A percentile compares a stretch with the other conserved stretches of the same genome.
Conservation (phyloP, 23 tunicate species). For the Halocynthia roretzi region DNA sequence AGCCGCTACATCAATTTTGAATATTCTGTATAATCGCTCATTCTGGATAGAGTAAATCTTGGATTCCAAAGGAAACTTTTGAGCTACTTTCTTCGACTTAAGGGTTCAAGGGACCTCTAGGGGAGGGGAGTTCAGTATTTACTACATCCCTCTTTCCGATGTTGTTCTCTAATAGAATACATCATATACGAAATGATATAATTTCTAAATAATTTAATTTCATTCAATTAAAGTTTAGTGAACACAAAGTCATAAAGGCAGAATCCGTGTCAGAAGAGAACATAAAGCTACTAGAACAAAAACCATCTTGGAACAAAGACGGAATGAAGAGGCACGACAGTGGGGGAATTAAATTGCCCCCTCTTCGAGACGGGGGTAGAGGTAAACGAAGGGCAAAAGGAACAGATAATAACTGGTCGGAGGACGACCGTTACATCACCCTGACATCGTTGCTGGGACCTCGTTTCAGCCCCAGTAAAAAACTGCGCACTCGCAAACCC, state of each 20-base stretch:
- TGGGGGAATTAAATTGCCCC: not conserved
- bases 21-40: no score
- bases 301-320: not conserved
- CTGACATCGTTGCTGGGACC: constrained; percentile 53
- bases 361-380: constrained; percentile 14
- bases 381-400: not conserved
- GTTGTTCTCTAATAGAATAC: no score
- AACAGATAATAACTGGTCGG: constrained; percentile 38
- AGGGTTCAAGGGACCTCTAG: no score
- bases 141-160: no score
- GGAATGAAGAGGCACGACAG: not conserved
- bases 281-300: not conserved
- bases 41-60: no score
- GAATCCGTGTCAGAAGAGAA: not conserved
- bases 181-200: no score
- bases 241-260: no score
- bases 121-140: no score
- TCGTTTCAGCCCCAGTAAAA: constrained; percentile 48
- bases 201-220: no score
- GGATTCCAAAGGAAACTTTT: no score
- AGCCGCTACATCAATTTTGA: not conserved
- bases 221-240: no score
- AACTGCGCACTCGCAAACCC: constrained; percentile 12
- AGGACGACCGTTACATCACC: constrained; percentile 56
- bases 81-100: no score